Evolutionary conservation across 2,797 vertebrate genomes (phyloP).

Genomic region (Manis javanica): DNA sequence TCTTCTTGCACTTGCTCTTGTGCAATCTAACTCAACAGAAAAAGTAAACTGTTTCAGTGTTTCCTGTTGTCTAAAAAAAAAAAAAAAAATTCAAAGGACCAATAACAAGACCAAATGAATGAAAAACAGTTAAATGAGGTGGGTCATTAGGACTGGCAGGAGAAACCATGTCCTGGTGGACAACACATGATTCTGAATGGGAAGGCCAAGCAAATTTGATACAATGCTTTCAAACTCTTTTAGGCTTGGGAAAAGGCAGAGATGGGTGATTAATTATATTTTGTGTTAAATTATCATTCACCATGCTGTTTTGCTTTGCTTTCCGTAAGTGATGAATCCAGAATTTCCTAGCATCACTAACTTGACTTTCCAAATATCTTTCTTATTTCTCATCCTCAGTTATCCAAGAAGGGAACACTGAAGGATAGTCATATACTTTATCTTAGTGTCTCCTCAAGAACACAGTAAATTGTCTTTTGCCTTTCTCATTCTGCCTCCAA

Average conservation of each 20-base stretch:
- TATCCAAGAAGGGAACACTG: slow-evolving; percentile 70
- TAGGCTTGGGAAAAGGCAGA: neutral
- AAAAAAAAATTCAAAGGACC: neutral
- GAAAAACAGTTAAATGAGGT: neutral
- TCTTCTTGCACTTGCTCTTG: slow-evolving; percentile 1
- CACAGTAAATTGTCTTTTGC: slow-evolving; percentile 27
- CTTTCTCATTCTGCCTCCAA: slow-evolving; percentile 21
- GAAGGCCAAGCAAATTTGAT: neutral
- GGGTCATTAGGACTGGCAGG: neutral
- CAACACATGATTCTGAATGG: neutral
- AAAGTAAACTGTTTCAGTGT: slow-evolving; percentile 60
- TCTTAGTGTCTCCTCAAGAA: slow-evolving; percentile 69
- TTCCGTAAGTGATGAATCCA: neutral
- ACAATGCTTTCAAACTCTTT: neutral
- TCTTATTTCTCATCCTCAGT: slow-evolving; percentile 58
- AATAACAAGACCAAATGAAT: neutral
- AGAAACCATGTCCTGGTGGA: neutral
- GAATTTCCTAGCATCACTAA: neutral
- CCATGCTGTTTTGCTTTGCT: neutral
- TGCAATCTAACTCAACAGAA: neutral
- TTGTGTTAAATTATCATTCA: neutral
- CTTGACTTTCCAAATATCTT: neutral
- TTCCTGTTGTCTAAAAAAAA: slow-evolving; percentile 7
- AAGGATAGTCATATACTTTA: slow-evolving; percentile 49
- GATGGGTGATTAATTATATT: neutral